A percentile compares a stretch with the other conserved stretches of the same genome.
phyloP scores from a whole-genome alignment of 53 echinoderm and acorn worm genomes.

The Pentamera pediparva region DNA sequence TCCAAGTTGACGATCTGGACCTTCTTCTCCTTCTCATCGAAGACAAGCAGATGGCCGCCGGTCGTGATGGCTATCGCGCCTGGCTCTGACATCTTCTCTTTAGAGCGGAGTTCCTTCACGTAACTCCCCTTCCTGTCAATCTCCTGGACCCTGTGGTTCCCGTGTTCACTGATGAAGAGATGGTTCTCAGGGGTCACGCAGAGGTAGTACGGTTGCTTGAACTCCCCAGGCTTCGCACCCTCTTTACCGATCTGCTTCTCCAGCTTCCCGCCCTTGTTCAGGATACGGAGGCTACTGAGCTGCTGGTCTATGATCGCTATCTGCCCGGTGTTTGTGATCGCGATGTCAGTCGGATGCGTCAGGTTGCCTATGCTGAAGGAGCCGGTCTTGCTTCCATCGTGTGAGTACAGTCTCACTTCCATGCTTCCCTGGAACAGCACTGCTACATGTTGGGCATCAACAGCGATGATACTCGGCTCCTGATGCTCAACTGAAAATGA shows the following conservation, averaged over 20 bases:
- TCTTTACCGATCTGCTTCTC: slow-evolving; percentile 58
- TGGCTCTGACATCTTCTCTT: slow-evolving; percentile 66
- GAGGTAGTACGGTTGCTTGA: slow-evolving; percentile 80
- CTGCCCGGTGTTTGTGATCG: slow-evolving; percentile 56
- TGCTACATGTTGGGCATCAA: slow-evolving; percentile 44
- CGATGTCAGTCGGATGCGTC: slow-evolving; percentile 71
- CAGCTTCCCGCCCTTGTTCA: slow-evolving; percentile 49
- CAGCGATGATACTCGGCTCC: slow-evolving; percentile 67
- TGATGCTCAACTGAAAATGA: slow-evolving; percentile 61
- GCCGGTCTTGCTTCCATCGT: slow-evolving; percentile 39
- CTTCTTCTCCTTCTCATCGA: slow-evolving; percentile 58
- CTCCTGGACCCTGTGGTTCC: slow-evolving; percentile 73
- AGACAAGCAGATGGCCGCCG: slow-evolving; percentile 78
- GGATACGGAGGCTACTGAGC: slow-evolving; percentile 57
- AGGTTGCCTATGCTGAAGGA: slow-evolving; percentile 62
- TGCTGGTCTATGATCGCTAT: slow-evolving; percentile 73
- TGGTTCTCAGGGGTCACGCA: slow-evolving; percentile 63
- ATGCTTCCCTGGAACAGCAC: slow-evolving; percentile 62
- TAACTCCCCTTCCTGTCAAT: slow-evolving; percentile 58
- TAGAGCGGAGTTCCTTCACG: slow-evolving; percentile 60
- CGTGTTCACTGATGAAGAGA: slow-evolving; percentile 70
- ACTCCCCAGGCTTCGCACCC: slow-evolving; percentile 70
- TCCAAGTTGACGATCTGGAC: slow-evolving; percentile 81
- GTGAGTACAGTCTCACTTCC: slow-evolving; percentile 59
- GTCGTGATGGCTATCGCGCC: slow-evolving; percentile 69